Conservation (phyloP, 2,797 vertebrate genomes). For the Tamandua tetradactyla region DNA sequence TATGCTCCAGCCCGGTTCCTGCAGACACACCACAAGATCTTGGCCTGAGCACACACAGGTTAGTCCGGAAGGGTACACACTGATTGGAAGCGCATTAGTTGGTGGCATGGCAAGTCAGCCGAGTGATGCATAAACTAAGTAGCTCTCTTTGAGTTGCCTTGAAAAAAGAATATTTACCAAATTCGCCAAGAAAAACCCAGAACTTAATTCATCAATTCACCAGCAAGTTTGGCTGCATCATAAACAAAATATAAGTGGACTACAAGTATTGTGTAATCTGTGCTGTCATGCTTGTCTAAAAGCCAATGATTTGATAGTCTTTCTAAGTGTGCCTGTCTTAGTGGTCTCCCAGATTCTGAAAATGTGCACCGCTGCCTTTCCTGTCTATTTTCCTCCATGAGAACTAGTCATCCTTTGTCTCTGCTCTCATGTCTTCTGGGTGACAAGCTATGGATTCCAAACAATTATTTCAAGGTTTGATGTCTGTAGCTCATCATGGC, state of each 20-base stretch:
- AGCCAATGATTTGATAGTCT: neutral
- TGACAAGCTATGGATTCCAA: neutral
- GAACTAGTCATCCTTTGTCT: neutral
- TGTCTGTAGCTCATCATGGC: neutral
- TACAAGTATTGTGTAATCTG: neutral
- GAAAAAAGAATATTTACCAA: conserved; percentile 39
- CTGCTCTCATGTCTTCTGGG: neutral
- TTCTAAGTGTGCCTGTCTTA: neutral
- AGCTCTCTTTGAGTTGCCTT: conserved; percentile 55
- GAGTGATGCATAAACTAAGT: conserved; percentile 35
- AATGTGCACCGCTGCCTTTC: neutral
- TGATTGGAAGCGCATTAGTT: conserved; percentile 30
- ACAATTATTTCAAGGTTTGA: neutral
- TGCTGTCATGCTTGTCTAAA: neutral
- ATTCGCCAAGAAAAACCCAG: neutral
- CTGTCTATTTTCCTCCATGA: neutral
- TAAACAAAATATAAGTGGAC: neutral
- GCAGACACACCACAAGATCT: neutral
- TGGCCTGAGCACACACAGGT: neutral
- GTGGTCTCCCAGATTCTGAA: neutral
- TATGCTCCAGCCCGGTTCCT: neutral
- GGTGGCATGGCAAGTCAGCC: conserved; percentile 66
- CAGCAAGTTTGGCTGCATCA: neutral
- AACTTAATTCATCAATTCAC: neutral
- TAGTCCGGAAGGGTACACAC: conserved; percentile 6